Conservation (phyloP, 2,113 vertebrate species). For the Phalacrocorax carbo region DNA sequence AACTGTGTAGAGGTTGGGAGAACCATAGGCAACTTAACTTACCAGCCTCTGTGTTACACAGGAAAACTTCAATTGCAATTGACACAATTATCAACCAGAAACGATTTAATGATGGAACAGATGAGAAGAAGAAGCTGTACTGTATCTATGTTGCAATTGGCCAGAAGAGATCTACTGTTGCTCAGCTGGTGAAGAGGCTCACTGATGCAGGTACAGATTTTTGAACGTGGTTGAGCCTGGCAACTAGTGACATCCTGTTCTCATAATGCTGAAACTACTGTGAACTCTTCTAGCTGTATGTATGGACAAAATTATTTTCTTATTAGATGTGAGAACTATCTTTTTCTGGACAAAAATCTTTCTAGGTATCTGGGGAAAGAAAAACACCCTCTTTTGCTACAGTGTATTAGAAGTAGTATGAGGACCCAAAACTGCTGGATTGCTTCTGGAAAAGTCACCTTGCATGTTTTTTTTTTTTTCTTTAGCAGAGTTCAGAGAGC, state of each 20-base stretch:
- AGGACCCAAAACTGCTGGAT: background rate
- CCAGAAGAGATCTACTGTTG: constrained; percentile 98
- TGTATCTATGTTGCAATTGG: constrained; percentile 98
- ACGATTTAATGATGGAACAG: constrained; percentile 93
- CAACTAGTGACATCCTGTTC: background rate
- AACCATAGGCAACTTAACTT: accelerated
- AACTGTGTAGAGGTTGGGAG: accelerated
- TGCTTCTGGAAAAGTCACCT: background rate
- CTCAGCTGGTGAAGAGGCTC: constrained; percentile 96
- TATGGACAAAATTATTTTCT: background rate
- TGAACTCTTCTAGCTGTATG: background rate
- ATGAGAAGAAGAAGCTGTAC: constrained; percentile 98
- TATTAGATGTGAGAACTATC: background rate
- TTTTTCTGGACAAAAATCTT: background rate
- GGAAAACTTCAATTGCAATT: constrained; percentile 97
- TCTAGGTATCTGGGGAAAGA: accelerated
- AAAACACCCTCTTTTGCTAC: accelerated
- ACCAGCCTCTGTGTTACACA: background rate
- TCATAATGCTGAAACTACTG: background rate
- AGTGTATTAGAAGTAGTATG: background rate
- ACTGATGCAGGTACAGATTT: constrained; percentile 82
- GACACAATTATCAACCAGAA: constrained; percentile 99
- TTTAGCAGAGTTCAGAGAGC: background rate
- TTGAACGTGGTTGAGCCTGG: background rate
- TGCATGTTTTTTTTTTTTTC: background rate